Percentiles rank a stretch among this genome's conserved stretches.
These are phyloP conservation scores for Ciconia nigra DNA, from an alignment of 2,797 vertebrate species.

Conservation along the genomic window DNA sequence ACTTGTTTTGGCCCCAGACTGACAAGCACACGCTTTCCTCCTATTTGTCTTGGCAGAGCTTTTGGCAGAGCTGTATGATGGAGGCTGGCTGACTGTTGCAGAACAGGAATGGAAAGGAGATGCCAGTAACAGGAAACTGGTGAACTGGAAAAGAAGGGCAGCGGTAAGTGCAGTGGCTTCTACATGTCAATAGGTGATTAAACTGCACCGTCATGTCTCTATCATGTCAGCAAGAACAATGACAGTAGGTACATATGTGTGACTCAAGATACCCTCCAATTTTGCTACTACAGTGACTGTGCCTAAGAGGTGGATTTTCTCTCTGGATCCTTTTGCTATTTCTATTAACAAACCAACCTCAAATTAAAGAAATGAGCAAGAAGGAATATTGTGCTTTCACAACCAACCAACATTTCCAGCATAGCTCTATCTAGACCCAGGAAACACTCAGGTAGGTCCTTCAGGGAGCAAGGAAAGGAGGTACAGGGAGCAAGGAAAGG, in stretches of 20 bases:
- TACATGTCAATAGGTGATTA: not conserved
- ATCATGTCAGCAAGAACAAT: not conserved
- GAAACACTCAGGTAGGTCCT: not conserved
- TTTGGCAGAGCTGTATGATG: constrained; percentile 62
- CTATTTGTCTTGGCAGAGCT: constrained; percentile 53
- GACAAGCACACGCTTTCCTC: not conserved
- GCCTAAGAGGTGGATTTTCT: not conserved
- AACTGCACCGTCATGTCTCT: not conserved
- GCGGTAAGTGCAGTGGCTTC: constrained; percentile 13
- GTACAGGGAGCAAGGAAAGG: not conserved
- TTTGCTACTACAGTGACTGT: not conserved
- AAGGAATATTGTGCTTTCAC: not conserved
- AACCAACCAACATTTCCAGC: not conserved
- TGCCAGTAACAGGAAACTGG: constrained; percentile 39
- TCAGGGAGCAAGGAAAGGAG: not conserved
- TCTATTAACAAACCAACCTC: not conserved
- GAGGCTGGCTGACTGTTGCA: constrained; percentile 40
- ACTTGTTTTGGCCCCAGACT: constrained; percentile 16
- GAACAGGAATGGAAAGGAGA: constrained; percentile 63
- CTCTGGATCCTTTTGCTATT: not conserved
- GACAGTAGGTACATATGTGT: not conserved
- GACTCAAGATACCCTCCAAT: not conserved
- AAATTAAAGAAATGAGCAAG: not conserved
- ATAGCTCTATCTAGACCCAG: not conserved
- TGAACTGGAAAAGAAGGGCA: constrained; percentile 45